Conservation (phyloP, 2,888 invertebrate species). For the Hetaerina titia region DNA sequence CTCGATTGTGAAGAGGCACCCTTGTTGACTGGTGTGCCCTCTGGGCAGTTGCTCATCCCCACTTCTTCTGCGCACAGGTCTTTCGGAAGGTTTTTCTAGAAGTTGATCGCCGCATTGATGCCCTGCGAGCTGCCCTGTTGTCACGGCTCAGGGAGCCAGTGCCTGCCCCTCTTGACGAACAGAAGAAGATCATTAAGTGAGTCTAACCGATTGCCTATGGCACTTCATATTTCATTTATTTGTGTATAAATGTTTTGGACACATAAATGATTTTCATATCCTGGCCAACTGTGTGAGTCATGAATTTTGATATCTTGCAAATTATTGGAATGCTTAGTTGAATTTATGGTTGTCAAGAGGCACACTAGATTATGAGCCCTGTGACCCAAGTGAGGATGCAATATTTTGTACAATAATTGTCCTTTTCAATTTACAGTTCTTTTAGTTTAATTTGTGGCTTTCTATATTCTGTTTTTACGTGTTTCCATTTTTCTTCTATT, state of each 20-base stretch:
- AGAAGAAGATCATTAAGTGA: slow-evolving; percentile 93
- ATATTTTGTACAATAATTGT: too few relatives aligned
- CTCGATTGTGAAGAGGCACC: too few relatives aligned
- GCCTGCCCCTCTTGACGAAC: slow-evolving; percentile 95
- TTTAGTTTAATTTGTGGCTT: too few relatives aligned
- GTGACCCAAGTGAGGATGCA: too few relatives aligned
- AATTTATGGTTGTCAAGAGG: background rate
- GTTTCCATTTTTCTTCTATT: too few relatives aligned
- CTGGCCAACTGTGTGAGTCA: too few relatives aligned
- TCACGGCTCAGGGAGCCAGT: slow-evolving; percentile 89
- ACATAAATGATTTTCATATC: too few relatives aligned
- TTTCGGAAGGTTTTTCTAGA: slow-evolving; percentile 93
- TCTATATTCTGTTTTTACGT: too few relatives aligned
- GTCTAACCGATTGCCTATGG: background rate
- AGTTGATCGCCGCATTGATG: slow-evolving; percentile 92
- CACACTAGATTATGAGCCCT: too few relatives aligned
- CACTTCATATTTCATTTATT: background rate
- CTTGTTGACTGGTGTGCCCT: too few relatives aligned
- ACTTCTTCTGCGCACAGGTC: slow-evolving; percentile 78
- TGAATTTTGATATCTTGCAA: background rate
- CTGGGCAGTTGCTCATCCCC: too few relatives aligned
- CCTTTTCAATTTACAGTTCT: too few relatives aligned
- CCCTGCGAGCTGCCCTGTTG: slow-evolving; percentile 89
- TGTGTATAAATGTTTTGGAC: background rate
- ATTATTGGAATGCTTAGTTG: background rate